phyloP scores from a whole-genome alignment of 2,888 invertebrate genomes.

The Dicycla oo region DNA sequence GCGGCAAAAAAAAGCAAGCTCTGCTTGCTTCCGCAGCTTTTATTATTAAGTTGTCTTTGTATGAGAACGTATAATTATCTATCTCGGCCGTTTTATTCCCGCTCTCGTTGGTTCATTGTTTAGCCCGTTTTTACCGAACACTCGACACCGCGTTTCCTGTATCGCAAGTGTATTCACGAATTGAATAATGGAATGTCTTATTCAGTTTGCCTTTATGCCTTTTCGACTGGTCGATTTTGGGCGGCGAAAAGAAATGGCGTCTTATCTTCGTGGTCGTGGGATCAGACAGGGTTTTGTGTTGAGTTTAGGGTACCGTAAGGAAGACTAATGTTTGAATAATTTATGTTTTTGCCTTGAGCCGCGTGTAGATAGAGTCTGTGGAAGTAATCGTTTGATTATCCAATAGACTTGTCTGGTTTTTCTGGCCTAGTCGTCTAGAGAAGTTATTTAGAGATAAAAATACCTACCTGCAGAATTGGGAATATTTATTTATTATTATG shows the following conservation, averaged over 20 bases:
- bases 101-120: conserved; percentile 60
- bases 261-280: conserved; percentile 83
- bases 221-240: conserved; percentile 85
- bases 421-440: background rate
- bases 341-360: background rate
- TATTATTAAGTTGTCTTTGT: conserved; percentile 54
- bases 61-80: conserved; percentile 69
- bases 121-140: conserved; percentile 69
- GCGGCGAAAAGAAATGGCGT: conserved; percentile 78
- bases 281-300: conserved; percentile 65
- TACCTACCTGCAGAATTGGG: too few relatives aligned
- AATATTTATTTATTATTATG: too few relatives aligned
- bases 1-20: conserved; percentile 44
- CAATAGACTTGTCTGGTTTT: background rate
- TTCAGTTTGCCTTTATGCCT: conserved; percentile 88
- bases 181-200: conserved; percentile 73
- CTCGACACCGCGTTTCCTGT: conserved; percentile 89
- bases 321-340: background rate
- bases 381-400: background rate
- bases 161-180: conserved; percentile 84
- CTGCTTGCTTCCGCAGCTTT: conserved; percentile 25
- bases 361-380: background rate
- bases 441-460: background rate
- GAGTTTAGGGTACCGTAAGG: conserved; percentile 57
- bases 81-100: conserved; percentile 62